These are phyloP conservation scores for Diacarnus erythraeanus DNA, from an alignment of 37 sponge, comb jelly and placozoan genomes.

Conservation along the genomic window DNA sequence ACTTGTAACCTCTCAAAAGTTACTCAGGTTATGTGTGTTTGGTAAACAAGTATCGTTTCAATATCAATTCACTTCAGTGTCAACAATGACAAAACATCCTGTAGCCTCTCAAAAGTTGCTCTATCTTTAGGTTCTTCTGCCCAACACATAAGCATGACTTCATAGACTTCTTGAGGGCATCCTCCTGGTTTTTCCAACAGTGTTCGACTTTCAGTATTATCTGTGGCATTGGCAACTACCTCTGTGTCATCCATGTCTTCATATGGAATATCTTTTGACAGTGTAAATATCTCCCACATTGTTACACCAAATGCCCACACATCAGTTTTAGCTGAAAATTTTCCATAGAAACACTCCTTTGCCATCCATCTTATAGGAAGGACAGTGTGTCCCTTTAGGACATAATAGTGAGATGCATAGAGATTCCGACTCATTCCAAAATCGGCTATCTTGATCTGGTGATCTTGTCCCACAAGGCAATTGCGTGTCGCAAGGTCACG, in stretches of 20 bases:
- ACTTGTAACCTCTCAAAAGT: no score
- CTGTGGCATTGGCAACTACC: conserved; percentile 54
- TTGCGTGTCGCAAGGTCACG: conserved; percentile 73
- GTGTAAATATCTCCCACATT: conserved; percentile 75
- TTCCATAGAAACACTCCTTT: conserved; percentile 72
- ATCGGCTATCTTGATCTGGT: conserved; percentile 66
- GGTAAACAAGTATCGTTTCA: no score
- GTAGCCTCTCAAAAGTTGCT: conserved; percentile 47
- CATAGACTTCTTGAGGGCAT: conserved; percentile 50
- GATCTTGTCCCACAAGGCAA: conserved; percentile 70
- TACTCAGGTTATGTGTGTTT: no score
- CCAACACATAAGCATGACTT: conserved; percentile 68
- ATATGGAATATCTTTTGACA: conserved; percentile 52
- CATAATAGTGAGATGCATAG: conserved; percentile 68
- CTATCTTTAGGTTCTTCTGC: conserved; percentile 22
- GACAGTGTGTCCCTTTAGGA: conserved; percentile 40
- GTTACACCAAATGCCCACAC: conserved; percentile 81
- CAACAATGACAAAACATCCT: not conserved
- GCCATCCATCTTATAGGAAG: conserved; percentile 81
- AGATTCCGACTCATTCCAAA: conserved; percentile 74
- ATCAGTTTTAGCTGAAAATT: conserved; percentile 72
- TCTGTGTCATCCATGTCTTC: conserved; percentile 50
- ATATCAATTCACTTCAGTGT: no score
- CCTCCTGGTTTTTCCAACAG: conserved; percentile 24
- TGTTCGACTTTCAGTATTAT: not conserved